A percentile compares a stretch with the other conserved stretches of the same genome.
phyloP scores from a whole-genome alignment of 1,140 invertebrate genomes.

The Lasioglossum baleicum region DNA sequence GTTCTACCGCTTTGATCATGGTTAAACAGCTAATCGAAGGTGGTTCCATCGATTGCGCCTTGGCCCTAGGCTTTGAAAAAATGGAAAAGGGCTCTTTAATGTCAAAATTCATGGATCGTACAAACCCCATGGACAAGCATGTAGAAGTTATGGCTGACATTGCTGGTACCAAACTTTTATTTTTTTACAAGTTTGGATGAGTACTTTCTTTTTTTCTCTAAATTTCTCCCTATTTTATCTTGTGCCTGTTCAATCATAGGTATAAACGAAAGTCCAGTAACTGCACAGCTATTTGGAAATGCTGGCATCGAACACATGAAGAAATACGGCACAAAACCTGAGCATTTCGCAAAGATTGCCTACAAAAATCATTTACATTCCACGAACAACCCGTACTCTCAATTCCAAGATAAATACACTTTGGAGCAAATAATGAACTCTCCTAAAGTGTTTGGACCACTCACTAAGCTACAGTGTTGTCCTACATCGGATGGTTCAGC shows the following conservation, averaged over 20 bases:
- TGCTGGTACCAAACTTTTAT: slow-evolving; percentile 79
- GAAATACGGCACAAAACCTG: slow-evolving; percentile 95
- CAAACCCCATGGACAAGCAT: slow-evolving; percentile 96
- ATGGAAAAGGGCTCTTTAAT: slow-evolving; percentile 96
- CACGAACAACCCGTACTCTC: slow-evolving; percentile 96
- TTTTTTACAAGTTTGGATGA: no score
- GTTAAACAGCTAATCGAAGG: slow-evolving; percentile 95
- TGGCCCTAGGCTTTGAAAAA: slow-evolving; percentile 98
- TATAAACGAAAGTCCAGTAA: slow-evolving; percentile 89
- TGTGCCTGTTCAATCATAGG: slow-evolving; percentile 58
- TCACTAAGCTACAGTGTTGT: slow-evolving; percentile 98
- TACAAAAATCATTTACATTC: slow-evolving; percentile 99
- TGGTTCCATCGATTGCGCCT: slow-evolving; percentile 90
- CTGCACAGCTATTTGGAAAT: slow-evolving; percentile 98
- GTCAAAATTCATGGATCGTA: slow-evolving; percentile 91
- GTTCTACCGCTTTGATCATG: slow-evolving; percentile 93
- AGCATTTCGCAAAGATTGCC: slow-evolving; percentile 98
- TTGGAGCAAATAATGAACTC: slow-evolving; percentile 94
- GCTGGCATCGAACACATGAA: slow-evolving; percentile 98
- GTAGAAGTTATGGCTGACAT: slow-evolving; percentile 91
- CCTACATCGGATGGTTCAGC: slow-evolving; percentile 98
- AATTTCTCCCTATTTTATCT: slow-evolving; percentile 8
- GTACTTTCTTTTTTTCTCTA: neutral
- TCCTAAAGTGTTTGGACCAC: slow-evolving; percentile 90
- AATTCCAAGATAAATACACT: slow-evolving; percentile 94